phyloP scores from a whole-genome alignment of 2,888 invertebrate species.

The Syrphus vitripennis region DNA sequence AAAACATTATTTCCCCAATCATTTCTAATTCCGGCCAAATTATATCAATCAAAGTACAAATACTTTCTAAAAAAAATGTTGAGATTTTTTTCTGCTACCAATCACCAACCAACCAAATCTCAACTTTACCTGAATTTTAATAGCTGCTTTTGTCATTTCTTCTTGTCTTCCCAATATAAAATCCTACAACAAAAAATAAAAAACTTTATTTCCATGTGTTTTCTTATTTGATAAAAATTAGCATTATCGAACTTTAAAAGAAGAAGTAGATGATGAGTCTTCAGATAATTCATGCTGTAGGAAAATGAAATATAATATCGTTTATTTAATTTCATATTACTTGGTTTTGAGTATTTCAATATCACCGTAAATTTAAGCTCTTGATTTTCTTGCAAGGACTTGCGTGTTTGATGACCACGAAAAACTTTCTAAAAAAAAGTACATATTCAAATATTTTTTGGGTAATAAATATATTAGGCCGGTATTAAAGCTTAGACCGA shows the following conservation, averaged over 20 bases:
- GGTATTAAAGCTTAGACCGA: no score
- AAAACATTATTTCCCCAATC: no score
- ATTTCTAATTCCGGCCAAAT: no score
- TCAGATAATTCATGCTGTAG: not conserved
- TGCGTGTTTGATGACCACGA: constrained; percentile 41
- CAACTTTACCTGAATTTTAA: constrained; percentile 31
- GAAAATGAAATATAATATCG: not conserved
- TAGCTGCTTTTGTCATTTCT: constrained; percentile 11
- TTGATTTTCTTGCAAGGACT: not conserved
- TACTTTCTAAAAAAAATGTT: no score
- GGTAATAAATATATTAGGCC: no score
- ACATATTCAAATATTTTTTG: not conserved
- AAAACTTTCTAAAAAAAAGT: constrained; percentile 36
- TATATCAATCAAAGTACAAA: no score
- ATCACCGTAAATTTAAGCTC: not conserved
- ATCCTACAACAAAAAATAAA: not conserved
- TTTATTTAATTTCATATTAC: not conserved
- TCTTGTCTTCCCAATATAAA: not conserved
- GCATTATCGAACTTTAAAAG: not conserved
- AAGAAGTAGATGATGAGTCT: not conserved
- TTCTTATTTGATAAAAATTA: not conserved
- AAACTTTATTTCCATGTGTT: no score
- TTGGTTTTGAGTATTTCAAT: not conserved
- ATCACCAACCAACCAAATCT: no score
- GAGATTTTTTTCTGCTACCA: no score